Base-by-base conservation (phyloP, 2,888 invertebrate genomes). In the Pimpla rufipes region DNA sequence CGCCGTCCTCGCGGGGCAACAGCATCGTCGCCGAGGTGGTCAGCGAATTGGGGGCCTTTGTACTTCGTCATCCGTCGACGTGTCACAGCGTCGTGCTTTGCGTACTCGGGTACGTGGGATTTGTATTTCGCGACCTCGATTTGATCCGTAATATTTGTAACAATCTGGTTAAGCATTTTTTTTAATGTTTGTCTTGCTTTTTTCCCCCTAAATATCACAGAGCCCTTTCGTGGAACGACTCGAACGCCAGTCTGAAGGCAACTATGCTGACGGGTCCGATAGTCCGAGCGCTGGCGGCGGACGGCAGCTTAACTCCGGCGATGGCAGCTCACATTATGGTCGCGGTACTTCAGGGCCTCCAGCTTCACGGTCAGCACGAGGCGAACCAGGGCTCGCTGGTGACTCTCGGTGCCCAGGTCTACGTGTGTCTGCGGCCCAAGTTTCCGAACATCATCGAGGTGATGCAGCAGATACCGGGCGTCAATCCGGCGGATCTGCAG, bases 311-410 rank as follows among this genome's bases (percentile, higher is more conserved):
- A 87, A 96, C 94, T 87, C 95, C 95, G 85, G 95, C 95, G 85
- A 95, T 96, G 93, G 96, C 96, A 0, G 94, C 95, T 0, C 96
- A 97, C 88, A 96, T 97, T 64, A 96, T 98, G 93, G 95, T 96
- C 0, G 96, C 97, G 1, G 96, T 97, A 85, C 94, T 98, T 81
- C 96, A 96, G 87, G 98, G 97, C 66, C 94, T 98, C 84, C 96
- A 97, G 85, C 94, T 96, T 83, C 98, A 98, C 91, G 98, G 98
- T 0, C 97, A 98, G 91, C 98, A 98, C 92, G 98, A 98, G 89
- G 96, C 97, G 11, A 97, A 97, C 94, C 97, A 97, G 92, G 97
- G 97, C 13, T 95, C 96, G 0, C 93, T 98, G 59, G 94, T 98
- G 5, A 96, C 96, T 5, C 94, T 98, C 35, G 98, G 97, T 4